A percentile compares a stretch with the other conserved stretches of the same genome.
Evolutionary conservation across 92 coral and sea anemone genomes (phyloP).

Genomic region (Palythoa caribaeorum): DNA sequence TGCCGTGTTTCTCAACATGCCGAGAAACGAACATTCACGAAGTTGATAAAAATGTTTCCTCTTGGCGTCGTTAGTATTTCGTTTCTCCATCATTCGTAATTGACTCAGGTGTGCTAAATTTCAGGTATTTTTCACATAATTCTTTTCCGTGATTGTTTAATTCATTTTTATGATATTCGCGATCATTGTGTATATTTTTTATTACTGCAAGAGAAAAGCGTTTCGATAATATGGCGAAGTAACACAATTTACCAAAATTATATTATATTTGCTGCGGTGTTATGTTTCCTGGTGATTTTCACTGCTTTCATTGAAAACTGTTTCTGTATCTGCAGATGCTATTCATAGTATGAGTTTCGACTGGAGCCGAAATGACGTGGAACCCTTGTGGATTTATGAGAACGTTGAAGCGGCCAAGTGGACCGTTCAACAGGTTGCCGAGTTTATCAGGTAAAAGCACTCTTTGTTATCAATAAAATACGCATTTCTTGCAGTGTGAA

Average conservation of each 20-base stretch:
- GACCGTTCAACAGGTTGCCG: constrained; percentile 86
- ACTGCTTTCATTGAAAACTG: neutral
- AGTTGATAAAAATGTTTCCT: neutral
- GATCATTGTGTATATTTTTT: neutral
- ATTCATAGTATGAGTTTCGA: constrained; percentile 78
- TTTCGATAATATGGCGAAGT: neutral
- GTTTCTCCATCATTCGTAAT: neutral
- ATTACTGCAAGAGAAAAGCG: neutral
- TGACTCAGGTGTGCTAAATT: neutral
- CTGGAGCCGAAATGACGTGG: constrained; percentile 89
- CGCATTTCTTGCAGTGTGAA: no score
- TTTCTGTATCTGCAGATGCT: constrained; percentile 59
- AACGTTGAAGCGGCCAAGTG: constrained; percentile 96
- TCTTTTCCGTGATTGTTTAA: neutral
- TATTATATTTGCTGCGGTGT: neutral
- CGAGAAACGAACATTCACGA: neutral
- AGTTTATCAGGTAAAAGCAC: constrained; percentile 78
- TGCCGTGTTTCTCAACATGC: neutral
- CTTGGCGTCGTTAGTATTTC: neutral
- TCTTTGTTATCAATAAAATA: no score
- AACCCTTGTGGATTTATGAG: constrained; percentile 95
- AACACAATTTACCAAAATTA: neutral
- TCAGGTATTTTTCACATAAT: neutral
- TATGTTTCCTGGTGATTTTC: neutral
- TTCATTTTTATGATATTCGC: neutral